A percentile compares a stretch with the other conserved stretches of the same genome.
These are phyloP conservation scores for Rhabditophanes sp. DNA, from an alignment of 2,888 invertebrate species.

Conservation along the genomic window DNA sequence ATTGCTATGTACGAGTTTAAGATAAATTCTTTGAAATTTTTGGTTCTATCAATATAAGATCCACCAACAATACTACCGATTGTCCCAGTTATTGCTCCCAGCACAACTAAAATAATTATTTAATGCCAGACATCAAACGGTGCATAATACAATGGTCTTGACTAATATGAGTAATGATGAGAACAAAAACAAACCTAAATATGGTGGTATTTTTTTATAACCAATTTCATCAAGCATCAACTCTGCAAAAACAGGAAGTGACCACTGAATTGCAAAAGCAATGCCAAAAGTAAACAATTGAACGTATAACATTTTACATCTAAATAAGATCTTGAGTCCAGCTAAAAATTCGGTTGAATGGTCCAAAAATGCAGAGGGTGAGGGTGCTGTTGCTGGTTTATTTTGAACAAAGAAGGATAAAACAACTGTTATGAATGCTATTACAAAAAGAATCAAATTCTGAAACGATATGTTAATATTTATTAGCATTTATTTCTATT, in stretches of 20 bases:
- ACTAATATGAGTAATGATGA: too few relatives aligned
- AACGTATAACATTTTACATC: conserved; percentile 19
- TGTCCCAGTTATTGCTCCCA: conserved; percentile 21
- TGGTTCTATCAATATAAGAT: conserved; percentile 26
- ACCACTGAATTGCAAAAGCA: conserved; percentile 20
- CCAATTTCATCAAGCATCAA: conserved; percentile 11
- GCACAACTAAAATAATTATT: conserved; percentile 11
- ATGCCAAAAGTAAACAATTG: conserved; percentile 30
- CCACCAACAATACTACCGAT: conserved; percentile 24
- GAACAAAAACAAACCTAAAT: too few relatives aligned
- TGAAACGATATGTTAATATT: too few relatives aligned
- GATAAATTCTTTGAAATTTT: conserved; percentile 28
- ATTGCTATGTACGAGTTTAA: conserved; percentile 15
- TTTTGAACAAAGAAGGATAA: conserved; percentile 10
- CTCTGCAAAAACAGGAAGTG: conserved; percentile 15
- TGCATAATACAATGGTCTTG: too few relatives aligned
- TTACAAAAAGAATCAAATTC: conserved; percentile 10
- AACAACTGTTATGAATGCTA: conserved; percentile 11
- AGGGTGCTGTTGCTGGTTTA: conserved; percentile 33
- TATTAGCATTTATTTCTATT: too few relatives aligned
- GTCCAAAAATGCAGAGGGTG: conserved; percentile 26
- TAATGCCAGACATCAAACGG: too few relatives aligned
- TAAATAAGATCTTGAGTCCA: conserved; percentile 13
- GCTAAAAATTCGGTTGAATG: conserved; percentile 15
- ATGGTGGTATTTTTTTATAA: too few relatives aligned